Percentiles rank a stretch among this genome's conserved stretches.
Conservation (phyloP, 2,888 invertebrate species). For the Eilema depressum region DNA sequence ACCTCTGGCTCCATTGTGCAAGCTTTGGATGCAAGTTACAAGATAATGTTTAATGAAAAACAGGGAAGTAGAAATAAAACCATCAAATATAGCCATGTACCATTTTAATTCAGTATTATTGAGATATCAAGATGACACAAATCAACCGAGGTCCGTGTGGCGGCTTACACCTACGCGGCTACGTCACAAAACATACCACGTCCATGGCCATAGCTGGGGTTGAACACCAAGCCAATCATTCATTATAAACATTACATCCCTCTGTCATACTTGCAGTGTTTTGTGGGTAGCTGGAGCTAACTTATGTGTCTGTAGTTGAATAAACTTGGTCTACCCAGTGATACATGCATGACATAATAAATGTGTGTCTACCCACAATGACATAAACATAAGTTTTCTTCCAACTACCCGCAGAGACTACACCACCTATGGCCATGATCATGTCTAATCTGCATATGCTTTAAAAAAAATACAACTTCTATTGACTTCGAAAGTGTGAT, state of each 20-base stretch:
- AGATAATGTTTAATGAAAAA: neutral
- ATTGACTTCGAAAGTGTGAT: constrained; percentile 28
- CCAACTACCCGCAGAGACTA: neutral
- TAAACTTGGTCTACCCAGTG: too few species aligned
- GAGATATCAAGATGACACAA: constrained; percentile 69
- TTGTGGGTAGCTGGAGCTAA: neutral
- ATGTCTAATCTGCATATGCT: constrained; percentile 37
- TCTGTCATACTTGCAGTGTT: too few species aligned
- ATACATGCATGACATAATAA: too few species aligned
- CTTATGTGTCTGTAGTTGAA: neutral
- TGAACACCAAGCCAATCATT: neutral
- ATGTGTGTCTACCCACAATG: neutral
- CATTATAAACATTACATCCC: neutral
- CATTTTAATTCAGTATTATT: constrained; percentile 75
- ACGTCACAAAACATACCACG: constrained; percentile 40
- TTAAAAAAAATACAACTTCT: neutral
- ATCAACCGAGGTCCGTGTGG: constrained; percentile 60
- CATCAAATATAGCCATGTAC: constrained; percentile 63
- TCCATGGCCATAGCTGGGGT: constrained; percentile 5
- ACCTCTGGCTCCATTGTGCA: too few species aligned
- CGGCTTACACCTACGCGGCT: constrained; percentile 60
- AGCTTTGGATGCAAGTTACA: neutral
- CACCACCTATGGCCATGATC: constrained; percentile 1
- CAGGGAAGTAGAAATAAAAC: constrained; percentile 55
- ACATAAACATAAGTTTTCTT: neutral